phyloP scores from a whole-genome alignment of 2,113 vertebrate genomes.

The Semicossyphus pulcher region DNA sequence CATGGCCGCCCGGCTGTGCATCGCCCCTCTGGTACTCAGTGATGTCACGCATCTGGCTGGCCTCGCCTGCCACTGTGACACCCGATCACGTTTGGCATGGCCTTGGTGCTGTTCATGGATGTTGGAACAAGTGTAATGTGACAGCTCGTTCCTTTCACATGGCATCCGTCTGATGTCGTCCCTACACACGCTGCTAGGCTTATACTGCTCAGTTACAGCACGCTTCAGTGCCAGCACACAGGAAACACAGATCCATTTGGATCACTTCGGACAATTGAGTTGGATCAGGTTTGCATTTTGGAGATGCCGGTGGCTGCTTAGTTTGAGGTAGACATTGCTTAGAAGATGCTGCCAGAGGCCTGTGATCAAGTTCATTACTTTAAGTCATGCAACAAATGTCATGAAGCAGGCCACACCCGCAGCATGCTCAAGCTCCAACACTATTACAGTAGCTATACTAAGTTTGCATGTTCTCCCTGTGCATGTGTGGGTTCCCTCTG shows the following conservation, averaged over 20 bases:
- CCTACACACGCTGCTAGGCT: constrained; percentile 47
- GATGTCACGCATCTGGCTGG: constrained; percentile 60
- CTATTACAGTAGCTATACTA: no score
- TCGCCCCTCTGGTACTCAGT: constrained; percentile 35
- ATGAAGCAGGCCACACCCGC: background rate
- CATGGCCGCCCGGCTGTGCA: constrained; percentile 31
- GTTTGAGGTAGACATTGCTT: background rate
- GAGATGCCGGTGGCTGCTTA: background rate
- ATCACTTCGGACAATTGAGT: constrained; percentile 43
- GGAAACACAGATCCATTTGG: constrained; percentile 38
- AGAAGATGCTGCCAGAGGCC: background rate
- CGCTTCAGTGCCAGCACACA: constrained; percentile 41
- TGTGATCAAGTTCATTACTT: background rate
- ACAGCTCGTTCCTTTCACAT: constrained; percentile 81
- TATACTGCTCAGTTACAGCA: constrained; percentile 69
- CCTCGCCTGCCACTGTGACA: constrained; percentile 66
- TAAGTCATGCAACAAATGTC: constrained; percentile 1
- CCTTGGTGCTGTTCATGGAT: constrained; percentile 76
- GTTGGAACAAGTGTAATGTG: constrained; percentile 84
- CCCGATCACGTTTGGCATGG: constrained; percentile 76
- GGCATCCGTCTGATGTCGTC: constrained; percentile 66
- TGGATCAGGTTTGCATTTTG: constrained; percentile 38
- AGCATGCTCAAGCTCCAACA: constrained; percentile 1
- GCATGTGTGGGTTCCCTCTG: no score
- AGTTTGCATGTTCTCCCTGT: no score